Evolutionary conservation across 2,888 invertebrate genomes (phyloP).

Genomic region (Hemicrepidius hirtus): DNA sequence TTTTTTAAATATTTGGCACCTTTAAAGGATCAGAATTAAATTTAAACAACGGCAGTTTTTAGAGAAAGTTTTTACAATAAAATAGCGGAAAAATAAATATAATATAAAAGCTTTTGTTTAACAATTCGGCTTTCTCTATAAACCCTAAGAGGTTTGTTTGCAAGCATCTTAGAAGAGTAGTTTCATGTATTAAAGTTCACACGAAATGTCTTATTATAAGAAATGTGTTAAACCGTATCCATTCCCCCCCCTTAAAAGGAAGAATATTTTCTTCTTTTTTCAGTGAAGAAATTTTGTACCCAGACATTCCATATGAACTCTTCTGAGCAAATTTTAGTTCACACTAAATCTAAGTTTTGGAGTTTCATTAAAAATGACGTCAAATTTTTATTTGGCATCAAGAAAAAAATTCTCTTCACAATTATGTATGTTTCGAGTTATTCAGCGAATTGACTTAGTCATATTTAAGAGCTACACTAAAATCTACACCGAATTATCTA

Average conservation of each 20-base stretch:
- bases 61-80: no score
- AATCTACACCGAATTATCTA: slow-evolving; percentile 14
- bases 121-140: no score
- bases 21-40: not conserved
- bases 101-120: no score
- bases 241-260: not conserved
- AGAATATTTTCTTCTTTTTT: not conserved
- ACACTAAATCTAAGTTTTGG: not conserved
- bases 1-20: not conserved
- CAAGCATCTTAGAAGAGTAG: not conserved
- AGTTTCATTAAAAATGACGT: not conserved
- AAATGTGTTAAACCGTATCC: not conserved
- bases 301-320: not conserved
- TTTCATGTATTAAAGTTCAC: not conserved
- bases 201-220: not conserved
- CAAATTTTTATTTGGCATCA: not conserved
- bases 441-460: slow-evolving; percentile 20
- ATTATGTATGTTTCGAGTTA: not conserved
- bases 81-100: no score
- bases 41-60: no score
- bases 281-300: not conserved
- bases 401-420: not conserved
- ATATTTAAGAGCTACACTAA: not conserved
- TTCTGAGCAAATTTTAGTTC: slow-evolving; percentile 3
- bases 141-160: not conserved